A percentile compares a stretch with the other conserved stretches of the same genome.
Evolutionary conservation across 1,140 invertebrate genomes (phyloP).

Genomic region (Drosophila bocqueti): DNA sequence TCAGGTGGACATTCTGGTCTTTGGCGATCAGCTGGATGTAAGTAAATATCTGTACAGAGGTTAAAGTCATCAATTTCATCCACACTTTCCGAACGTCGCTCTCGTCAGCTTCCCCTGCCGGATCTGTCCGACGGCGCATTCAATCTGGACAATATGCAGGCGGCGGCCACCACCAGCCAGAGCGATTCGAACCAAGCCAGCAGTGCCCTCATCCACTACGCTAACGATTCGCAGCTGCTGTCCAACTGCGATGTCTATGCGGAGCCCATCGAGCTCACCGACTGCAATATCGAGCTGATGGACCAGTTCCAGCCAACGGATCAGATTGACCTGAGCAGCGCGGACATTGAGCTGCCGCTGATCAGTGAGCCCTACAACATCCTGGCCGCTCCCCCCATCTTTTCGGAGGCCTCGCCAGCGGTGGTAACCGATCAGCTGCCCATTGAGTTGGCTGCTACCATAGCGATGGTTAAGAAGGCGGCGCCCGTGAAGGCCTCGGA

Average conservation of each 20-base stretch:
- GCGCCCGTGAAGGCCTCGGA: constrained; percentile 56
- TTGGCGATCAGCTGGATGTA: constrained; percentile 73
- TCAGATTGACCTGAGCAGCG: constrained; percentile 77
- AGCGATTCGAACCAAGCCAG: constrained; percentile 24
- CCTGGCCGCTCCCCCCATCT: constrained; percentile 51
- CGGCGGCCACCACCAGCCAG: constrained; percentile 11
- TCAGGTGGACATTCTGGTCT: constrained; percentile 74
- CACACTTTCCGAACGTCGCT: background rate
- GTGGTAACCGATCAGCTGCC: constrained; percentile 49
- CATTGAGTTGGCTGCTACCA: constrained; percentile 68
- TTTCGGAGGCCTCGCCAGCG: constrained; percentile 38
- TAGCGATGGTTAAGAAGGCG: constrained; percentile 70
- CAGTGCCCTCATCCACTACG: constrained; percentile 52
- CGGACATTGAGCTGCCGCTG: constrained; percentile 68
- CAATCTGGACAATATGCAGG: constrained; percentile 60
- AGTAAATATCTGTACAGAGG: constrained; percentile 9
- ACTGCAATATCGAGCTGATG: constrained; percentile 82
- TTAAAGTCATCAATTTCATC: no score
- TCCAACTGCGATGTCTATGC: constrained; percentile 66
- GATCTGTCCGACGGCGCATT: constrained; percentile 60
- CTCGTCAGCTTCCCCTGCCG: constrained; percentile 48
- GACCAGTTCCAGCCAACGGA: constrained; percentile 78
- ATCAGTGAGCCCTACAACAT: constrained; percentile 67
- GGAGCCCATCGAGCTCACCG: constrained; percentile 65
- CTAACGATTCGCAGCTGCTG: constrained; percentile 71